Evolutionary conservation across 2,797 vertebrate species (phyloP), one percentile per base, ranked within the genome.

Genomic region (Hylomyscus alleni): DNA sequence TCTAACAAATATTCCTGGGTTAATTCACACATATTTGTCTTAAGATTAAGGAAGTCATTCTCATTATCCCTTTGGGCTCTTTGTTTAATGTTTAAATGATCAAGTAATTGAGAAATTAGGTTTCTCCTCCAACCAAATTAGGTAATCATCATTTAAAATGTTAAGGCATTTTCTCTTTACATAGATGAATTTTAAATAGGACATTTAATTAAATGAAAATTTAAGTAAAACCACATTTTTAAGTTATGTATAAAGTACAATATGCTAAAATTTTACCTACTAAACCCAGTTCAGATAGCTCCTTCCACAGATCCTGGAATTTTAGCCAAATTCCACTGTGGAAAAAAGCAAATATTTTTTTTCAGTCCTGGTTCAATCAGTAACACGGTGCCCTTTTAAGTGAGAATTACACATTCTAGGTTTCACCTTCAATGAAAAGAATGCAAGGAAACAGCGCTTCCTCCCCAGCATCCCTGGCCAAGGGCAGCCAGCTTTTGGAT

Each of bases 341-440:
- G 3, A 50, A 54, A 92, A 89, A 96, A 34, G 29, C 26, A 81
- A 8, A 37, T 67, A 77, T 92, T 90, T 84, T 90, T 90, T 82
- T 1, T 54, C 40, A 88, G 34, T 34, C 40, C 31, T 73, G 0
- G 95, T 81, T 93, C 56, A 67, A 19, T 85, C 29, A 93, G n/a
- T 88, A 75, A 94, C 73, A 31, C n/a, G 81, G 20, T 89, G 56
- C 0, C 15, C 19, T 82, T 94, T 67, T 93, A 44, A 96, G 56
- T 56, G 4, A 29, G 20, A 82, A 91, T 3, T 91, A 47, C 69
- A 94, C 91, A 97, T 93, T 60, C 58, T n/a, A 82, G 40, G 10
- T 62, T 80, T 96, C 88, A 60, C 56, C 93, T 96, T 96, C 95
- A 96, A 93, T 76, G 90, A 94, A 96, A 91, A 96, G 24, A 97